Evolutionary conservation across 2,888 invertebrate genomes (phyloP), one percentile per base, ranked within the genome.

Genomic region (Ethmia dodecea): DNA sequence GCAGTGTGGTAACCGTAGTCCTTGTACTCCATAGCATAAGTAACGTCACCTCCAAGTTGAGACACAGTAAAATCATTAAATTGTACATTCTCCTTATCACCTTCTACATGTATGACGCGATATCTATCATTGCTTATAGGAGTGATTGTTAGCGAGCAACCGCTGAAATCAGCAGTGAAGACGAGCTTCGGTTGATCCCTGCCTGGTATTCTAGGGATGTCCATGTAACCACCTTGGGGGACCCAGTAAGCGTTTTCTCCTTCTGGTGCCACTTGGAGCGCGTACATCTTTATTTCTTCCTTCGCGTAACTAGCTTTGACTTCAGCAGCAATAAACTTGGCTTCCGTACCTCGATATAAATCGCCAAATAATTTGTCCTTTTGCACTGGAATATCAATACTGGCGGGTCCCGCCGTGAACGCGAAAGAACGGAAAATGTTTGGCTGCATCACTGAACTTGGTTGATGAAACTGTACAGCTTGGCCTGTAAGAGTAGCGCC

Each of bases 201-300:
- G 5, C 18, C 8, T 8, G 18, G 18, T 8, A 5, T 18, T 8
- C 5, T 8, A 5, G 18, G 18, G 18, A 18, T 18, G 18, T 18
- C 18, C 18, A 18, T 38, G 35, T 25, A 18, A 5, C 18, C 16
- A 13, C 28, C 34, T 38, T 35, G 35, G 38, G 28, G 18, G 5
- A 18, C 18, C 18, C 18, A 18, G 18, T 18, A 18, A 8, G 5
- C 18, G 5, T 8, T 18, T 8, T 18, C 18, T 5, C 18, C 18
- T 5, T 18, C 18, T 8, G 5, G 18, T 18, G 18, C 5, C 18
- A 18, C 5, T 18, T 18, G 18, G 5, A 18, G 18, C 18, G 18
- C 18, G 5, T 5, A 8, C 18, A 18, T 8, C 18, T 8, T 5
- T 8, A 8, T 18, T 5, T 18, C 18, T 8, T 5, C 18, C 5